Percentiles rank a stretch among this genome's conserved stretches.
Evolutionary conservation across 2,113 vertebrate genomes (phyloP).

Genomic region (Ornithorhynchus anatinus): DNA sequence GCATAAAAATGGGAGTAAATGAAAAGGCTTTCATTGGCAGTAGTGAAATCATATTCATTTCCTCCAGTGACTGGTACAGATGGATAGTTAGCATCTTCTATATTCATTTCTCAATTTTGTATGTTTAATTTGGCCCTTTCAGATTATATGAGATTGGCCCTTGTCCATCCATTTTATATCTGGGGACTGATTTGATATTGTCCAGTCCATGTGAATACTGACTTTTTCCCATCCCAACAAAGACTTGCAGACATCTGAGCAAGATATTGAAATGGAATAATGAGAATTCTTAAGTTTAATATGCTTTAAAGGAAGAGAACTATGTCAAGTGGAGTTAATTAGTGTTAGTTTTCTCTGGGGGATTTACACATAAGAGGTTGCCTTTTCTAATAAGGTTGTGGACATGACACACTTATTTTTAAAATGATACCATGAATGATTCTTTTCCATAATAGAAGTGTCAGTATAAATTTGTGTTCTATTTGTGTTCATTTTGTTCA

Average conservation of each 20-base stretch:
- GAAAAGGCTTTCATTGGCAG: conserved; percentile 45
- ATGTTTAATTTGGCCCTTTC: conserved; percentile 31
- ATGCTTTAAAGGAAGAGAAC: no score
- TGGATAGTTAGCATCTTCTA: conserved; percentile 30
- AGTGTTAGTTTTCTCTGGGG: no score
- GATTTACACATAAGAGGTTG: no score
- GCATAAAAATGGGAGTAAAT: conserved; percentile 23
- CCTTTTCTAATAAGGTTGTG: no score
- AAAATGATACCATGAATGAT: no score
- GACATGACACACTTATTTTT: no score
- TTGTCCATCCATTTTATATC: conserved; percentile 31
- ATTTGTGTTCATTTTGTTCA: no score
- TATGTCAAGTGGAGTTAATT: no score
- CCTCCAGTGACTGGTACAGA: conserved; percentile 35
- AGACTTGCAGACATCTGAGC: conserved; percentile 21
- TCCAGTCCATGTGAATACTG: conserved; percentile 13
- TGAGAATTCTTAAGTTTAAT: no score
- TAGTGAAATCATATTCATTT: conserved; percentile 34
- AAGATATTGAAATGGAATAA: no score
- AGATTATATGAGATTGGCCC: conserved; percentile 28
- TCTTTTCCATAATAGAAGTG: no score
- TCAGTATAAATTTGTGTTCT: no score
- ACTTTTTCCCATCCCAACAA: conserved; percentile 3
- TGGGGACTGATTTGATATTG: conserved; percentile 34
- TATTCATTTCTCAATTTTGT: conserved; percentile 47